Percentiles rank a stretch among this genome's conserved stretches.
Conservation (phyloP, 2,888 invertebrate species). For the Cerastis leucographa region DNA sequence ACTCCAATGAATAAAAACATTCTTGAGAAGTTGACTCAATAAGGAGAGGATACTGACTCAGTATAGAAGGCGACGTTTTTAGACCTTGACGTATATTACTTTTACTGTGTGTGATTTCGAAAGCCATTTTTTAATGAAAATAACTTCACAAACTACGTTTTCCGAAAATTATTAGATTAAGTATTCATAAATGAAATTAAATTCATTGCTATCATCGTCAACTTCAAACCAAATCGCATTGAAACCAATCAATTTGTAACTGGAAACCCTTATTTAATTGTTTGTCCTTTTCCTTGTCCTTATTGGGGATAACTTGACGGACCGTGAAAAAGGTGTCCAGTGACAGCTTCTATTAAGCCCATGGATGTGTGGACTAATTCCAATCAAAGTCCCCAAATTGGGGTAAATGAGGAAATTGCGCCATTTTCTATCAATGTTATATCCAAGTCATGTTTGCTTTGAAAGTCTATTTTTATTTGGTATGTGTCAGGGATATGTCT, state of each 20-base stretch:
- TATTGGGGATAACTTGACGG: slow-evolving; percentile 1
- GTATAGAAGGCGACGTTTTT: not conserved
- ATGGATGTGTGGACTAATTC: slow-evolving; percentile 25
- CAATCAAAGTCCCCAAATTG: slow-evolving; percentile 7
- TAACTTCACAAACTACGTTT: not conserved
- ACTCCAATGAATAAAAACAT: not conserved
- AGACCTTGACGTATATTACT: not conserved
- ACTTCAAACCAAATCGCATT: not conserved
- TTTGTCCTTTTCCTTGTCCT: not conserved
- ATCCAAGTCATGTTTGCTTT: not conserved
- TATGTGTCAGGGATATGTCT: too few relatives aligned
- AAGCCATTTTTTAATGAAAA: not conserved
- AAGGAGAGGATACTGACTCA: not conserved
- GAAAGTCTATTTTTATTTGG: not conserved
- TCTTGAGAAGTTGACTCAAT: not conserved
- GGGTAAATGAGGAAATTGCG: not conserved
- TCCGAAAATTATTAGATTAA: not conserved
- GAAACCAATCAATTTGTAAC: not conserved
- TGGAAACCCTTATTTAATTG: slow-evolving; percentile 7
- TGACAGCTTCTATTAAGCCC: slow-evolving; percentile 35
- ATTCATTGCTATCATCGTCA: not conserved
- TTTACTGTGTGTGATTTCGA: not conserved
- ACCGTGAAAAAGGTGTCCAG: slow-evolving; percentile 22
- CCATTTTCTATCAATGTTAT: not conserved
- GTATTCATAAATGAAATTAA: not conserved